phyloP scores from a whole-genome alignment of 2,797 vertebrate species.

The Ceyx erithaca region DNA sequence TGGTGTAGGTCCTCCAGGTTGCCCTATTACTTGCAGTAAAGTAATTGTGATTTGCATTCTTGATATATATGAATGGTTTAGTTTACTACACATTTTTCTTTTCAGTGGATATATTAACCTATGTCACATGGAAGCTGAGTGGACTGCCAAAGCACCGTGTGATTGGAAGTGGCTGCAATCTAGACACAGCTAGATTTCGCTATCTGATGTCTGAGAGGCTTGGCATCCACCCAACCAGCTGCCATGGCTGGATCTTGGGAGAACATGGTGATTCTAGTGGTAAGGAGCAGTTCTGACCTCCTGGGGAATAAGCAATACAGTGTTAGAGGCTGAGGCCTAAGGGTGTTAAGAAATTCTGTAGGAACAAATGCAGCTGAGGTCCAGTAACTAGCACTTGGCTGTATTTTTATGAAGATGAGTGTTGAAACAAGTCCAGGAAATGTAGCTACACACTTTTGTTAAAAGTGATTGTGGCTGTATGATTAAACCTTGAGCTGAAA shows the following conservation, averaged over 20 bases:
- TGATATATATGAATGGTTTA: background rate
- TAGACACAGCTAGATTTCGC: conserved; percentile 95
- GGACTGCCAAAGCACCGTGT: conserved; percentile 94
- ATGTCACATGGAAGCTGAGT: conserved; percentile 97
- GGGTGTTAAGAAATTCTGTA: background rate
- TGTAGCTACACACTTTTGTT: fast-evolving
- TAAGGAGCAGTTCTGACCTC: conserved; percentile 63
- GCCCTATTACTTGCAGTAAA: background rate
- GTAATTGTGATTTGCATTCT: background rate
- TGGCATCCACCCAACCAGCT: conserved; percentile 90
- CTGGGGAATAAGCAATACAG: background rate
- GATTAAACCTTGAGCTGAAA: background rate
- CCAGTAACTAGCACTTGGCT: background rate
- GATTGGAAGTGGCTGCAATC: conserved; percentile 96
- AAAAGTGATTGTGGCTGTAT: background rate
- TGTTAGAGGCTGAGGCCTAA: background rate
- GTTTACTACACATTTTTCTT: background rate
- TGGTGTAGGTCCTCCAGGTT: background rate
- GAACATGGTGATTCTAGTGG: conserved; percentile 97
- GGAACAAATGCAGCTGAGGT: background rate
- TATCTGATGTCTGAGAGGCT: conserved; percentile 91
- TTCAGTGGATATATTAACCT: conserved; percentile 94
- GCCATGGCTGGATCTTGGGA: conserved; percentile 95
- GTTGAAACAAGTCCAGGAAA: background rate
- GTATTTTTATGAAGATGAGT: background rate